Conservation (phyloP, 2,113 vertebrate genomes). For the Spilogale gracilis region DNA sequence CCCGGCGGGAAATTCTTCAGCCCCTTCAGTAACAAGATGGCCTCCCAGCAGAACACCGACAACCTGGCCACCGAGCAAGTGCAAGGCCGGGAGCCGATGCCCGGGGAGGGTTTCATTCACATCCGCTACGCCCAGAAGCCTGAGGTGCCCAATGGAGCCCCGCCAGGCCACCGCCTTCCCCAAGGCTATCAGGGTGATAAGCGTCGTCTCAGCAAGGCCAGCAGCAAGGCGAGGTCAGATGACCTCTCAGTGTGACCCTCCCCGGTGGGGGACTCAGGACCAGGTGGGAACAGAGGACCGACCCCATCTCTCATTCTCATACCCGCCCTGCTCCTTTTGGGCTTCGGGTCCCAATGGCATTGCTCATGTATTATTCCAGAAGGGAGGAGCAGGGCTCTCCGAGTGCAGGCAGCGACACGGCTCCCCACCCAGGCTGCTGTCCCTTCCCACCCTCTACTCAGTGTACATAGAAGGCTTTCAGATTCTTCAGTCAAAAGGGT, state of each 20-base stretch:
- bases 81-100: slow-evolving; percentile 87
- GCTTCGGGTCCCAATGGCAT: not conserved
- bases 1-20: slow-evolving; percentile 88
- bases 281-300: not conserved
- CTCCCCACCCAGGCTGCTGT: not conserved
- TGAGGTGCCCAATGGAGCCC: slow-evolving; percentile 82
- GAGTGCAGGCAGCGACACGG: not conserved
- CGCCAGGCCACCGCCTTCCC: slow-evolving; percentile 77
- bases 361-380: not conserved
- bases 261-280: not conserved
- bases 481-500: not conserved
- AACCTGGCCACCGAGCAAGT: slow-evolving; percentile 93
- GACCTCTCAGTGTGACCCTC: slow-evolving; percentile 93
- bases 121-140: slow-evolving; percentile 89
- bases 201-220: slow-evolving; percentile 94
- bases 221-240: slow-evolving; percentile 93
- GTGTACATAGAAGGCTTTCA: not conserved
- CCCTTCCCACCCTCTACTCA: not conserved
- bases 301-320: not conserved
- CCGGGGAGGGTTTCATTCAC: slow-evolving; percentile 89
- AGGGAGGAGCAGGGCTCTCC: not conserved
- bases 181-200: slow-evolving; percentile 91
- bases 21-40: slow-evolving; percentile 93
- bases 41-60: slow-evolving; percentile 95
- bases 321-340: slow-evolving; percentile 20